Evolutionary conservation across 2,113 vertebrate species (phyloP), one percentile per base, ranked within the genome.

Genomic region (Microcebus lehilahytsara): DNA sequence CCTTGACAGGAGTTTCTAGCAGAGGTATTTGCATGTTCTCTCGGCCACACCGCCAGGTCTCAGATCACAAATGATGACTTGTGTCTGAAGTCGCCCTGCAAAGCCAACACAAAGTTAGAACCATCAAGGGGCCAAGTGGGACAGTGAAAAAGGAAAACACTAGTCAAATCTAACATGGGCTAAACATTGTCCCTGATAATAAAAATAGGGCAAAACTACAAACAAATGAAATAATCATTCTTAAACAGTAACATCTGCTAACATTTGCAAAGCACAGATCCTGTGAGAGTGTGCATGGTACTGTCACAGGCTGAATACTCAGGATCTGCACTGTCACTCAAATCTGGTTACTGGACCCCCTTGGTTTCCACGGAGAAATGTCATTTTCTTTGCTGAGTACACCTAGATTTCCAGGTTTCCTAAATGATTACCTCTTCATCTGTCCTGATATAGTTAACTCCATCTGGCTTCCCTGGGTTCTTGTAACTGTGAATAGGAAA

Each of bases 41-140:
- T 78, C 96, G 49, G 94, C 92, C 94, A 90, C 91, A 81, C 72
- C 10, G 0, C 62, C 62, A 88, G 25, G 5, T 93, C 90, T 99
- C 99, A 99, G 96, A 99, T 99, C 97, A 99, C 98, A 53, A 99
- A 99, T 0, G 99, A 99, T 19, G 99, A 99, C 98, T 99, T 99
- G 98, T 99, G 99, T 96, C 99, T 99, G 98, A 99, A 99, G 98
- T 99, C 99, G 0, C 99, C 99, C 99, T 99, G 98, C 77, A 98
- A 98, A 40, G 0, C 42, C 85, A 97, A 85, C 88, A 95, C 19
- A 56, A 7, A 85, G 71, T 95, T 60, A 96, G 53, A 85, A 46
- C 77, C 83, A n/a, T 23, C 85, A 27, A 4, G 5, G 51, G 5
- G 0, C 32, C 67, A 9, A 2, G 34, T 8, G 4, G 77, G 71